Evolutionary conservation across 2,113 vertebrate genomes (phyloP), one percentile per base, ranked within the genome.

Genomic region (Psammodynastes pulverulentus): DNA sequence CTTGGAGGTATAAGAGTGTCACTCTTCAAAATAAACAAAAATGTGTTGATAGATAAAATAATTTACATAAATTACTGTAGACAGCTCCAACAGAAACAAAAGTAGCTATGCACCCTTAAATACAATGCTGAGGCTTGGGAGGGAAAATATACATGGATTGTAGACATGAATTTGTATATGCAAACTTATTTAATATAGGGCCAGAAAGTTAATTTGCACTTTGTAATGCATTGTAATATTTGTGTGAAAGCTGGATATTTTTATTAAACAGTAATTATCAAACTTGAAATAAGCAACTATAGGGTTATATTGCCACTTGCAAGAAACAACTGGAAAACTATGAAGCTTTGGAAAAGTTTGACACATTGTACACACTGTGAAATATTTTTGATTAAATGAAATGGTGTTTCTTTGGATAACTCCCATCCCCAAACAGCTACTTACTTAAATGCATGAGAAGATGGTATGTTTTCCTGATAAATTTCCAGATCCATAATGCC

Each of bases 401-500:
- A 84, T 10, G 67, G 92, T 1, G 10, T 67, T 89, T 93, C 94
- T 96, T 93, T 97, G 95, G 93, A 94, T 88, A 95, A 96, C 7
- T 1, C 62, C 29, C 62, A 13, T 12, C 13, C 91, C 96, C 96
- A 94, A 53, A 94, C 43, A 87, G 95, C 96, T 97, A 98, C 97
- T 97, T 98, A 99, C 99, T 98, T 98, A 97, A 98, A 98, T 94
- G 97, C 88, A 96, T 97, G 97, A 97, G 97, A 98, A 97, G 98
- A 96, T 96, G 97, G 96, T 93, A 98, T 88, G 94, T 97, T 98
- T 95, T 99, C 99, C 97, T 98, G 98, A 97, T 98, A 99, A 94
- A 97, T 98, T 95, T 99, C 99, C 96, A 99, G 97, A 96, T 99
- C 99, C 95, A 97, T 97, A 96, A 98, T 96, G 93, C 99, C 99